Evolutionary conservation across 2,113 vertebrate genomes (phyloP), one percentile per base, ranked within the genome.

Genomic region (Colius striatus): DNA sequence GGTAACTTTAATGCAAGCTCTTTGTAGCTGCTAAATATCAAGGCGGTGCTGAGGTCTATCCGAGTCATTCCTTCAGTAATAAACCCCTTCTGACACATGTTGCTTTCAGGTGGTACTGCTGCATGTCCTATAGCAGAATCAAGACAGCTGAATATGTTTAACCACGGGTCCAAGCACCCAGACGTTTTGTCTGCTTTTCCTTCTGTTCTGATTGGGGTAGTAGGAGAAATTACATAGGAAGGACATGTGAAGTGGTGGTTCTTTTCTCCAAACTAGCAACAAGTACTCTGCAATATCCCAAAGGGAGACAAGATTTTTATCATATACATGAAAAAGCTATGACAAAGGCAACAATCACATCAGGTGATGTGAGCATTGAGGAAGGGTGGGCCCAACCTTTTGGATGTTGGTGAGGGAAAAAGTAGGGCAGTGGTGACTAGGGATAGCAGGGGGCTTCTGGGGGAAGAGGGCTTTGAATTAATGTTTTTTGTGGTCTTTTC

Each of bases 401-500:
- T 16, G 34, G 76, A 26, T 6, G 5, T 54, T 34, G 47, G 15
- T 5, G 6, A 75, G 47, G 48, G 65, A n/a, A 50, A 63, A 84
- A 79, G 50, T 63, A 75, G 84, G 54, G 57, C 77, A 74, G 30
- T 68, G 70, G 78, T 75, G 66, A 78, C n/a, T 47, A 19, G 47
- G 62, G 53, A 9, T 63, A 65, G 43, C 1, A 0, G 36, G 71
- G 60, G 61, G 57, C 47, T 84, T 92, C 30, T 68, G 36, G 47
- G 54, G 58, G 62, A 54, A 70, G 14, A 19, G n/a, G 36, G 30
- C 2, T 26, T 85, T 78, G 41, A 91, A 47, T 54, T 73, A 73
- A 61, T 11, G 0, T 95, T 87, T 92, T 45, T 20, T 87, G 66
- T 82, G 61, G 77, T 65, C 80, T 97, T 92, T 92, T 92, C 77